These are phyloP conservation scores for Sebastolobus altivelis DNA, from an alignment of 2,797 vertebrate genomes.

Conservation along the genomic window DNA sequence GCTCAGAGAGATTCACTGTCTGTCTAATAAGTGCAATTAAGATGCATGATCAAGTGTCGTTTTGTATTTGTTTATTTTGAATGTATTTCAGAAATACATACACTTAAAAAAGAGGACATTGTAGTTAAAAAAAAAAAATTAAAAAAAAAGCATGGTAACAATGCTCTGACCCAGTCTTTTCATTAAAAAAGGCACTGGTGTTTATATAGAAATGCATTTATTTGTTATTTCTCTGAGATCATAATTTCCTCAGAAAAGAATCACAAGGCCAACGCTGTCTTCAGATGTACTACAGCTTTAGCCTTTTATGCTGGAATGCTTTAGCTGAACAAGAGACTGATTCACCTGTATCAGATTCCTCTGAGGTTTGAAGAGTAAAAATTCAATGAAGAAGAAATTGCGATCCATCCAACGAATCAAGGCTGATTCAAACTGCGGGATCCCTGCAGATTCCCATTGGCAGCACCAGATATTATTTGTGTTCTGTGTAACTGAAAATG, in stretches of 20 bases:
- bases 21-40: not conserved
- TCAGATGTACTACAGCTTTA: not conserved
- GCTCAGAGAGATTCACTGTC: not conserved
- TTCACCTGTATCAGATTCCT: not conserved
- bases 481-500: not conserved
- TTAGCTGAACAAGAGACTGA: not conserved
- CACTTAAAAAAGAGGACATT: slow-evolving; percentile 8
- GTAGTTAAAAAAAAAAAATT: slow-evolving; percentile 3
- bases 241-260: not conserved
- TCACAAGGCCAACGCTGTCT: not conserved
- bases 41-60: not conserved
- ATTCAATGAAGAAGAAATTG: not conserved
- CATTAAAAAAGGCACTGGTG: slow-evolving; percentile 38
- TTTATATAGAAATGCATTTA: not conserved
- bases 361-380: not conserved
- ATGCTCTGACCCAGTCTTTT: not conserved
- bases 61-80: slow-evolving; percentile 54
- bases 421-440: not conserved
- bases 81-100: slow-evolving; percentile 32
- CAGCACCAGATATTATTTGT: not conserved
- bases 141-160: slow-evolving; percentile 2
- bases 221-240: not conserved
- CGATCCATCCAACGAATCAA: not conserved
- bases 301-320: not conserved
- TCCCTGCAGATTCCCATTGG: slow-evolving; percentile 10